Evolutionary conservation across 2,797 vertebrate species (phyloP), one percentile per base, ranked within the genome.

Genomic region (Anniella stebbinsi): DNA sequence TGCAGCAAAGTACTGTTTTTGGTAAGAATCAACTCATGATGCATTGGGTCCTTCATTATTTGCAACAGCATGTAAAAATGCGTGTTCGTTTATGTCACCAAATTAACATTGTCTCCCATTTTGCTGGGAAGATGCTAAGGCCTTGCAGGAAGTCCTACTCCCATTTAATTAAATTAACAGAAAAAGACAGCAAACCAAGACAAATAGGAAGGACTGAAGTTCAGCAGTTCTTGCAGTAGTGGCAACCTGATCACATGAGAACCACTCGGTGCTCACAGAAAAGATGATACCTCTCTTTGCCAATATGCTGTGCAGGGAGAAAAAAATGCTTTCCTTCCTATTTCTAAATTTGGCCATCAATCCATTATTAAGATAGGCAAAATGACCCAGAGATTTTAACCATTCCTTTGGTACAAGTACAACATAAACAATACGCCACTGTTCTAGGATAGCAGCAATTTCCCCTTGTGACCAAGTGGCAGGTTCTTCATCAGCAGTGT

Each of bases 71-170:
- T 54, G 13, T 87, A 57, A 76, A 90, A 87, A 77, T 67, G 45
- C 45, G 15, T 89, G 89, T 86, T 89, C 67, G 90, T 94, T 92
- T 87, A 91, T 36, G 92, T 7, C 9, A 88, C 36, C 88, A 77
- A 87, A 38, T 89, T 90, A 33, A 85, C 92, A 84, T n/a, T 84
- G 80, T 92, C 86, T 63, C 87, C 80, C 90, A 88, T 92, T 94
- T 94, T 90, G 94, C 95, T 93, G 92, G 92, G 36, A 93, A 93
- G 92, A 91, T 60, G 80, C 70, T 93, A 93, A 94, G 95, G 91
- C 88, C 89, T 88, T 87, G 78, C 0, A 87, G 70, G 86, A 93
- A 0, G 2, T 91, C 90, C 86, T 75, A 80, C 89, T 93, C 88
- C 90, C 73, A 63, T 13, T 73, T 94, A 94, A 93, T 95, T 90